phyloP scores from a whole-genome alignment of 2,797 vertebrate species.

The Naso thynnoides region DNA sequence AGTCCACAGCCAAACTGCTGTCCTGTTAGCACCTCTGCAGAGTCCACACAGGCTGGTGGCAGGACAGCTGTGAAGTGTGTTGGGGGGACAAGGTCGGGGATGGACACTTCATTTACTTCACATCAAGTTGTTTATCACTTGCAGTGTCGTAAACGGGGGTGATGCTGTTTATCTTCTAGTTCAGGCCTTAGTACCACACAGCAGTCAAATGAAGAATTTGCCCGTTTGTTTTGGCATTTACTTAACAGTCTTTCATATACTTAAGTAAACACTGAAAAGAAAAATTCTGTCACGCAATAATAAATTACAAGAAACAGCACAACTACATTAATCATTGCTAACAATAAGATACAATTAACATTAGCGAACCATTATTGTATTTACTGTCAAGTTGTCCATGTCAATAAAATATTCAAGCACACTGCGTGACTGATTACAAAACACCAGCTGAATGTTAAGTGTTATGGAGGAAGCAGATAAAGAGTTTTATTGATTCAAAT shows the following conservation, averaged over 20 bases:
- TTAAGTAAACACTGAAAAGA: neutral
- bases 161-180: conserved; percentile 22
- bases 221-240: neutral
- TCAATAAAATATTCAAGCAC: conserved; percentile 14
- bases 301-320: conserved; percentile 15
- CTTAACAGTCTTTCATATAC: conserved; percentile 4
- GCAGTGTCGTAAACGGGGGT: conserved; percentile 30
- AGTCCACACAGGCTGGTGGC: conserved; percentile 50
- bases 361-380: neutral
- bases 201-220: conserved; percentile 22
- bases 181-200: conserved; percentile 29
- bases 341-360: conserved; percentile 29
- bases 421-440: conserved; percentile 13
- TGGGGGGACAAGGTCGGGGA: neutral
- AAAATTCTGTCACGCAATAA: neutral
- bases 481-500: conserved; percentile 54
- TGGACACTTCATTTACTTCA: conserved; percentile 40
- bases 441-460: conserved; percentile 13
- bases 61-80: conserved; percentile 51
- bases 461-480: conserved; percentile 19
- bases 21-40: conserved; percentile 64
- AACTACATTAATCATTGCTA: conserved; percentile 10
- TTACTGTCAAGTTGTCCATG: conserved; percentile 1
- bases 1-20: conserved; percentile 59
- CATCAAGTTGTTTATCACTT: conserved; percentile 40